A percentile compares a stretch with the other conserved stretches of the same genome.
Evolutionary conservation across 1,140 invertebrate genomes (phyloP).

Genomic region (Palaemon carinicauda): DNA sequence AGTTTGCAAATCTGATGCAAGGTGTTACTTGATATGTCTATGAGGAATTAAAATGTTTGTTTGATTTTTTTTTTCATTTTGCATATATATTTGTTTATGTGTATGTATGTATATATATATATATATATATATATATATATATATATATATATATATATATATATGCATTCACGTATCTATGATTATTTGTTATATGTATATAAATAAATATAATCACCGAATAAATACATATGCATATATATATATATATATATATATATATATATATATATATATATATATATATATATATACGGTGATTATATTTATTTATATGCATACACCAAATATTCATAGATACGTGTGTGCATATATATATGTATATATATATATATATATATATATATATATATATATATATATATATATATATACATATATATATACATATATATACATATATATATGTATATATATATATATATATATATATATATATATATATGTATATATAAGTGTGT

Average conservation of each 20-base stretch:
- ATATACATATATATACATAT: neutral
- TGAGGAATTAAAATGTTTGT: too few relatives aligned
- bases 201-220: neutral
- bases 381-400: conserved; percentile 9
- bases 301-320: neutral
- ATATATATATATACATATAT: conserved; percentile 9
- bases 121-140: conserved; percentile 9
- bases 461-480: conserved; percentile 9
- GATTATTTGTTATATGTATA: too few relatives aligned
- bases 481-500: neutral
- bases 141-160: conserved; percentile 5
- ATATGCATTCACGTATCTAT: too few relatives aligned
- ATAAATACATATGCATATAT: neutral
- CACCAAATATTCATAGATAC: too few relatives aligned
- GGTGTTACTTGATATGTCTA: too few relatives aligned
- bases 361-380: conserved; percentile 9
- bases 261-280: conserved; percentile 9
- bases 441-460: conserved; percentile 9
- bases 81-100: too few relatives aligned
- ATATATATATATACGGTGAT: conserved; percentile 9
- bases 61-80: too few relatives aligned
- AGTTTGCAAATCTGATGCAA: too few relatives aligned
- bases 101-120: neutral
- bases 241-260: conserved; percentile 5
- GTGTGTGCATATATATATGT: neutral